Conservation (phyloP, 1,140 invertebrate species). For the Charaxes varanes region DNA sequence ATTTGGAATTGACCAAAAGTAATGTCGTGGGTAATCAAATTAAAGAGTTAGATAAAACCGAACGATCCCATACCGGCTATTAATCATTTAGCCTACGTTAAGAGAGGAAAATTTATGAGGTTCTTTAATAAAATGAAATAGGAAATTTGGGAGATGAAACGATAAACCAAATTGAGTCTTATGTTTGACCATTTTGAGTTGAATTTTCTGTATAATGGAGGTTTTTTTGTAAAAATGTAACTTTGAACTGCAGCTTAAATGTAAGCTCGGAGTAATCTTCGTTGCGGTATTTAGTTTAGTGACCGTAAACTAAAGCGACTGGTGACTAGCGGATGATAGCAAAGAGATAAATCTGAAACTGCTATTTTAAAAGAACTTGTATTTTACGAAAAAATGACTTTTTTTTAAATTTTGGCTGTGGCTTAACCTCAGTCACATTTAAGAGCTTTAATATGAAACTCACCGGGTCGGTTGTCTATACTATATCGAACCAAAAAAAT, state of each 20-base stretch:
- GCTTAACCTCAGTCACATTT: too few species aligned
- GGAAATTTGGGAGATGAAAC: not conserved
- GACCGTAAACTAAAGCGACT: slow-evolving; percentile 3
- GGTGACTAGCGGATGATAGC: not conserved
- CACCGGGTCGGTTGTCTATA: too few species aligned
- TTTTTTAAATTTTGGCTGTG: too few species aligned
- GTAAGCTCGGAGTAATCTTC: slow-evolving; percentile 4
- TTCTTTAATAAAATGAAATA: slow-evolving; percentile 6
- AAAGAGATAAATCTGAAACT: slow-evolving; percentile 1
- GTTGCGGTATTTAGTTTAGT: slow-evolving; percentile 5
- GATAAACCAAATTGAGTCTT: not conserved
- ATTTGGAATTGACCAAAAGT: too few species aligned
- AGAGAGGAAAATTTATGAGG: slow-evolving; percentile 6
- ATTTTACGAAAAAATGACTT: too few species aligned
- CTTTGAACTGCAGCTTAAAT: slow-evolving; percentile 1
- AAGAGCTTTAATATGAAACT: too few species aligned
- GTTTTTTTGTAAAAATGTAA: slow-evolving; percentile 5
- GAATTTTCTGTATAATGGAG: not conserved
- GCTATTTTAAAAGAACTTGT: slow-evolving; percentile 1
- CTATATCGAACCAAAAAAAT: too few species aligned
- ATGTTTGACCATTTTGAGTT: not conserved
- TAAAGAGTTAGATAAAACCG: slow-evolving; percentile 30
- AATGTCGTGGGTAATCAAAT: slow-evolving; percentile 32
- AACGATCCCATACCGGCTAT: slow-evolving; percentile 23
- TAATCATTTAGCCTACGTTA: slow-evolving; percentile 24